phyloP scores from a whole-genome alignment of 2,113 vertebrate genomes.

The Cepphus grylle region DNA sequence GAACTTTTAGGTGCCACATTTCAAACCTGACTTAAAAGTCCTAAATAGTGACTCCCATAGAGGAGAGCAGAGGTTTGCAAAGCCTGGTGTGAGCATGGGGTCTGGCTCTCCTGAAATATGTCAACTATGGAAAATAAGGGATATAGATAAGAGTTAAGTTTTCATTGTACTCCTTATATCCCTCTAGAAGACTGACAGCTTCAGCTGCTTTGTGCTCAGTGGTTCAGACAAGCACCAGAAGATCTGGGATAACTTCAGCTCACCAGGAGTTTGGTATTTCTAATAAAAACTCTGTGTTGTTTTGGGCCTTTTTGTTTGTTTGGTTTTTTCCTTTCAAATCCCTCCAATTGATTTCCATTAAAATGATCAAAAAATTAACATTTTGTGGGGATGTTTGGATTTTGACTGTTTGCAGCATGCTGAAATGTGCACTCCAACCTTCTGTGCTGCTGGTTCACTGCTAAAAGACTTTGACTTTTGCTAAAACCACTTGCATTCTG shows the following conservation, averaged over 20 bases:
- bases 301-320: background rate
- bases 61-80: background rate
- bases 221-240: background rate
- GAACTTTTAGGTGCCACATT: background rate
- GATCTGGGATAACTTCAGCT: background rate
- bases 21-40: background rate
- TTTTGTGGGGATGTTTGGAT: background rate
- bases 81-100: background rate
- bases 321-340: background rate
- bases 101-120: background rate
- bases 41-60: background rate
- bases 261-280: background rate
- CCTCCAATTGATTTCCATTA: background rate
- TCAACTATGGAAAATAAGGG: background rate
- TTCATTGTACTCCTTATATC: background rate
- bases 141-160: background rate
- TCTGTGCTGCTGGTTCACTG: background rate
- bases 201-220: background rate
- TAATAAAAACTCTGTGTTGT: background rate
- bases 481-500: background rate
- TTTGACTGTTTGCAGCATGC: background rate
- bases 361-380: background rate
- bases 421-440: background rate
- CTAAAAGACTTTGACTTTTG: background rate
- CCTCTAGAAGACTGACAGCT: background rate